Conservation (phyloP, 35 echinoderm and acorn worm genomes). For the Patiria miniata region DNA sequence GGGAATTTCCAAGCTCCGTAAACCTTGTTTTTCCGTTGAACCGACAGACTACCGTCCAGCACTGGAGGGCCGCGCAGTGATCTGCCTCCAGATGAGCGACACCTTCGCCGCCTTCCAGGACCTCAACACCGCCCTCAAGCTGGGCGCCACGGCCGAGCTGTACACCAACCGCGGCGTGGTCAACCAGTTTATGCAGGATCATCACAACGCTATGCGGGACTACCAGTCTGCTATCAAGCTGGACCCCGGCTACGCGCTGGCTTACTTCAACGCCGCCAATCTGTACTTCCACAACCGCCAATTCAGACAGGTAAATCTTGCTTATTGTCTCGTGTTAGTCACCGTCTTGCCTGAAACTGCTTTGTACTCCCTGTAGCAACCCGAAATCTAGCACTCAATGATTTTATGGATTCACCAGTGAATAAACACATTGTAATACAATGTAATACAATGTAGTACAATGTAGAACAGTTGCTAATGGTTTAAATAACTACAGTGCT, state of each 20-base stretch:
- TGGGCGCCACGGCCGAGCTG: constrained; percentile 71
- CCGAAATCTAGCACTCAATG: too few relatives aligned
- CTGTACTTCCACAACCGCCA: constrained; percentile 96
- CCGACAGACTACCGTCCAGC: constrained; percentile 83
- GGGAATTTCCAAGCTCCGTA: too few relatives aligned
- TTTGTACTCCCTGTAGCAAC: too few relatives aligned
- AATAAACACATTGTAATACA: too few relatives aligned
- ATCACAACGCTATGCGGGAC: constrained; percentile 83
- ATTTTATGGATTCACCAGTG: too few relatives aligned
- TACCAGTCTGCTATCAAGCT: constrained; percentile 86
- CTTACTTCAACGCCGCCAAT: constrained; percentile 96
- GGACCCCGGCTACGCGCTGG: constrained; percentile 78
- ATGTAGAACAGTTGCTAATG: too few relatives aligned
- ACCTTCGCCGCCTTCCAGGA: constrained; percentile 82
- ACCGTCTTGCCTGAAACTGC: not conserved
- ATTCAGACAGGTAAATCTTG: constrained; percentile 83
- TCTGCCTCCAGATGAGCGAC: constrained; percentile 97
- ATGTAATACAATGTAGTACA: too few relatives aligned
- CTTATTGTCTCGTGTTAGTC: not conserved
- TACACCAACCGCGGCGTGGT: constrained; percentile 94
- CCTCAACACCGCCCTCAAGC: constrained; percentile 79
- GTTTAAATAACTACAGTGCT: too few relatives aligned
- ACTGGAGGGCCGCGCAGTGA: constrained; percentile 87
- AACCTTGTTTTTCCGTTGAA: too few relatives aligned
- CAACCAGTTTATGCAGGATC: constrained; percentile 87